Evolutionary conservation across 1,140 invertebrate species (phyloP).

Genomic region (Solenopsis fugax): DNA sequence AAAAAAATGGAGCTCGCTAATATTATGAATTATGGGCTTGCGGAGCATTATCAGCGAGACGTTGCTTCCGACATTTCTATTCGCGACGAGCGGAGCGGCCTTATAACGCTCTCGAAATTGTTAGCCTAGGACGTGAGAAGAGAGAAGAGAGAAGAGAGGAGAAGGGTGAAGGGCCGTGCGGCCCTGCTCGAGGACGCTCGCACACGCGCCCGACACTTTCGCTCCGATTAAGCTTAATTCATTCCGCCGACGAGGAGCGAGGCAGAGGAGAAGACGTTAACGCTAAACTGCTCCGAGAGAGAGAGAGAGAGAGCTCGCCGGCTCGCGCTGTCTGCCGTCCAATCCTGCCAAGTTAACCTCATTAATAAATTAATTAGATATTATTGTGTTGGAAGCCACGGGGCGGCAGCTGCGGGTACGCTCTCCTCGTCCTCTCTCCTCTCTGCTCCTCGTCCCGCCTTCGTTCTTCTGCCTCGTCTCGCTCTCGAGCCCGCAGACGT

Average conservation of each 20-base stretch:
- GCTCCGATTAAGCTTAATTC: constrained; percentile 84
- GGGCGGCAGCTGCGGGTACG: constrained; percentile 85
- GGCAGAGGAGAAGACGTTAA: constrained; percentile 78
- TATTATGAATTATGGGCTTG: background rate
- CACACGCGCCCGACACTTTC: constrained; percentile 82
- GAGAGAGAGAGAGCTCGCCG: constrained; percentile 74
- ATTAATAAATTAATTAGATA: constrained; percentile 87
- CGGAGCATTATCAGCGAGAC: background rate
- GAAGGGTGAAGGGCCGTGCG: constrained; percentile 62
- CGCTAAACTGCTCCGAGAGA: constrained; percentile 78
- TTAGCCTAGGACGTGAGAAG: constrained; percentile 35
- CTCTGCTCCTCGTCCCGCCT: background rate
- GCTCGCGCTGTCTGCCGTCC: constrained; percentile 85
- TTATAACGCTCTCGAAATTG: background rate
- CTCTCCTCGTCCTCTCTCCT: constrained; percentile 51
- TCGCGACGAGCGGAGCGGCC: background rate
- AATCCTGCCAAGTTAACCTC: constrained; percentile 86
- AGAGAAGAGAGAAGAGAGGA: background rate
- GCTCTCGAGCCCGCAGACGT: constrained; percentile 77
- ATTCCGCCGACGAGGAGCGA: constrained; percentile 78
- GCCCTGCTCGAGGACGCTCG: constrained; percentile 76
- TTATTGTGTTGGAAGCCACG: constrained; percentile 85
- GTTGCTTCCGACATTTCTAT: background rate
- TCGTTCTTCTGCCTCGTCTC: constrained; percentile 29
- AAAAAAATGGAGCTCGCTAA: background rate